Percentiles rank a stretch among this genome's conserved stretches.
Evolutionary conservation across 2,888 invertebrate species (phyloP).

Genomic region (Netelia inedita): DNA sequence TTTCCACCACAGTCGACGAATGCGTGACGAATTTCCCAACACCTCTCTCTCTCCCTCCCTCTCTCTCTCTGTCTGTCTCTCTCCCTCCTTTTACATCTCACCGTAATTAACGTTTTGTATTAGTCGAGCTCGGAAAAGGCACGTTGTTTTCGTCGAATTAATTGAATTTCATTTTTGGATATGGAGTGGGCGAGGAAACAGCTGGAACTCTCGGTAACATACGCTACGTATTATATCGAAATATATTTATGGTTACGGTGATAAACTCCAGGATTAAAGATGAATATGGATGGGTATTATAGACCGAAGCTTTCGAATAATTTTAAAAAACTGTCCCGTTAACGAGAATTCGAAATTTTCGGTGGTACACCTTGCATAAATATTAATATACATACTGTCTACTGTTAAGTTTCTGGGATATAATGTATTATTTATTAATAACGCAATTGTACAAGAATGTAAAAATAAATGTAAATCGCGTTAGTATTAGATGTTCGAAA

Average conservation of each 20-base stretch:
- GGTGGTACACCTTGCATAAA: no score
- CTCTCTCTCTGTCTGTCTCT: constrained; percentile 2
- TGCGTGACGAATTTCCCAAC: constrained; percentile 65
- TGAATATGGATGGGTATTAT: constrained; percentile 2
- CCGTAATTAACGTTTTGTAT: constrained; percentile 68
- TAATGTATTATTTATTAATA: neutral
- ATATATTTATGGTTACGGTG: neutral
- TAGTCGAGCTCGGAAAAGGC: constrained; percentile 52
- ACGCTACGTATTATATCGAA: neutral
- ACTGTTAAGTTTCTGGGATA: neutral
- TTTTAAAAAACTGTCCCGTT: neutral
- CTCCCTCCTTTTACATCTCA: neutral
- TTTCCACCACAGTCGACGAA: constrained; percentile 65
- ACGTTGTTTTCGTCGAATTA: constrained; percentile 65
- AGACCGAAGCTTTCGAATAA: neutral
- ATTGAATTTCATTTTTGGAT: constrained; percentile 61
- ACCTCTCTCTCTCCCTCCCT: constrained; percentile 38
- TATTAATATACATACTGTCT: no score
- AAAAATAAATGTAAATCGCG: neutral
- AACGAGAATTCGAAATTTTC: neutral
- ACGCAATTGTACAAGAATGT: neutral
- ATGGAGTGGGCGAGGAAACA: constrained; percentile 28
- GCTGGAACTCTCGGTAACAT: constrained; percentile 29
- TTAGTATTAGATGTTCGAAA: neutral
- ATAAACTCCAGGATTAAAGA: constrained; percentile 12